Evolutionary conservation across 2,797 vertebrate genomes (phyloP).

Genomic region (Pterois miles): DNA sequence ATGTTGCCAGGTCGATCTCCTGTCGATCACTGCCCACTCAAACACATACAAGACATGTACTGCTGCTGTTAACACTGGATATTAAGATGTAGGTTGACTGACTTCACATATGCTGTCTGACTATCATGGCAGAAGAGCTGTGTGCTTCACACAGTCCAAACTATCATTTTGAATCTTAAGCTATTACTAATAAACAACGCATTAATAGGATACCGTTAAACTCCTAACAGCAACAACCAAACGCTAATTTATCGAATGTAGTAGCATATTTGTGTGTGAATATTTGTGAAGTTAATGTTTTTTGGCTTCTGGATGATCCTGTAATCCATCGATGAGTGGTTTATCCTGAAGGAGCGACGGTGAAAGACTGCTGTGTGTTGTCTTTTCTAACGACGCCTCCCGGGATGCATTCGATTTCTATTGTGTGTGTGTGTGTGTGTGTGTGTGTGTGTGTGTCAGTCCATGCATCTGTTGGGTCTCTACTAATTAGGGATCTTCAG

Average conservation of each 20-base stretch:
- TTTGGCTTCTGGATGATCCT: background rate
- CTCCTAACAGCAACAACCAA: background rate
- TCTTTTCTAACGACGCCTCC: background rate
- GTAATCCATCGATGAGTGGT: background rate
- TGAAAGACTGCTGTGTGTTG: too few relatives aligned
- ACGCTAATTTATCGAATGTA: background rate
- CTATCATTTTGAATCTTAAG: background rate
- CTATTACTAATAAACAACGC: background rate
- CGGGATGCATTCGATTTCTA: background rate
- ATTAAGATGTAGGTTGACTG: background rate
- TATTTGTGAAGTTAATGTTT: background rate
- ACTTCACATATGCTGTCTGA: background rate
- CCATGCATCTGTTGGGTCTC: conserved; percentile 57
- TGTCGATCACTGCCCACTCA: too few relatives aligned
- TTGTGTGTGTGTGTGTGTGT: conserved; percentile 62
- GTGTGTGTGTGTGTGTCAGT: conserved; percentile 64
- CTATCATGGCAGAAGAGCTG: background rate
- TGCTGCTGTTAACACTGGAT: background rate
- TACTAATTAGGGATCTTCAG: conserved; percentile 58
- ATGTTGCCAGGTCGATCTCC: background rate
- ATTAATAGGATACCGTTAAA: background rate
- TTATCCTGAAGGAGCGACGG: background rate
- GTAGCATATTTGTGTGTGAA: background rate
- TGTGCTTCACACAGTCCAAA: background rate
- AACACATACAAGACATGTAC: background rate